Conservation (phyloP, 2,797 vertebrate species). For the Pipistrellus kuhlii region DNA sequence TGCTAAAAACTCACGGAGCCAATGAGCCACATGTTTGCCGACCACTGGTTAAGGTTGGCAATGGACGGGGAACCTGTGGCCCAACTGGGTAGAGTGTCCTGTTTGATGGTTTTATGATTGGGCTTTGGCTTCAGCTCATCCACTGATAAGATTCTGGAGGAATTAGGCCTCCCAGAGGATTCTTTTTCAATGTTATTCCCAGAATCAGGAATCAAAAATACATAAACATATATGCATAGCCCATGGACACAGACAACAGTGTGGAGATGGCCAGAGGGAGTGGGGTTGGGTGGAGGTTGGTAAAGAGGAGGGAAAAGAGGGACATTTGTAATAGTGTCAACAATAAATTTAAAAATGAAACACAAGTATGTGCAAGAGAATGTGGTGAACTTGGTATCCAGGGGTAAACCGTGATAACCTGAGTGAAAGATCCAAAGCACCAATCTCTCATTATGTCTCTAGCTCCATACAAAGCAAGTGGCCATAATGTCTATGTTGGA, state of each 20-base stretch:
- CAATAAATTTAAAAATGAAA: neutral
- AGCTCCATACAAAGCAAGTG: neutral
- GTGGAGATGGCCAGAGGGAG: neutral
- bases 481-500: neutral
- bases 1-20: too few relatives aligned
- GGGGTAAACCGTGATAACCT: neutral
- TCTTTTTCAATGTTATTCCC: constrained; percentile 15
- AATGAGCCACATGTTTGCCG: too few relatives aligned
- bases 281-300: neutral
- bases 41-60: neutral
- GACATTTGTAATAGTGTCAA: neutral
- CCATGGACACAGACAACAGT: neutral
- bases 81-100: neutral
- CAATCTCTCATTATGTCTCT: neutral
- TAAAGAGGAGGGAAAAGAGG: neutral
- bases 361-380: neutral
- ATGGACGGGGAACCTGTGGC: neutral
- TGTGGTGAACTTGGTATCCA: neutral
- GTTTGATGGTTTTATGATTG: neutral
- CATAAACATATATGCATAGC: neutral
- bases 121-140: neutral
- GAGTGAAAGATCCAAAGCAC: neutral
- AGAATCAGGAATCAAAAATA: constrained; percentile 18
- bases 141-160: neutral
- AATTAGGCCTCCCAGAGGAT: neutral